These are phyloP conservation scores for Agapornis canus DNA, from an alignment of 2,797 vertebrate genomes.

Conservation along the genomic window DNA sequence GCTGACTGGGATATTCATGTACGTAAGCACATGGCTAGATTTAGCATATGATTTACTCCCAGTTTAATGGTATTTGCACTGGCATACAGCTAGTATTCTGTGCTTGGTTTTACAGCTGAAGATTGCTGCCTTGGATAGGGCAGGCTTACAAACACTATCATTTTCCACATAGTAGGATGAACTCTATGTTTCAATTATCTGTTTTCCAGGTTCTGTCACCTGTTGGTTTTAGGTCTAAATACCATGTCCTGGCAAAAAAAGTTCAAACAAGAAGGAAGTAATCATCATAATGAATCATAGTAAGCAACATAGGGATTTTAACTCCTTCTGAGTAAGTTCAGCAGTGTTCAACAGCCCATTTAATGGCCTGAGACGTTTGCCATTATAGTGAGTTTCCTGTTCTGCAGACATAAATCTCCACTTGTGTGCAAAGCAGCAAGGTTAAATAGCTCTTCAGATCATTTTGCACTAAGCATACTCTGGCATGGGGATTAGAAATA, in stretches of 20 bases:
- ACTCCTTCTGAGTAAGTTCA: constrained; percentile 19
- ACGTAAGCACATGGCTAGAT: background rate
- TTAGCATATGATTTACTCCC: background rate
- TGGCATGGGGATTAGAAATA: background rate
- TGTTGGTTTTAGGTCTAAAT: background rate
- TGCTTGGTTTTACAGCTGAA: background rate
- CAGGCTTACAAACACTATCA: background rate
- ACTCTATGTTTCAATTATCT: background rate
- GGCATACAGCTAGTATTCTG: background rate
- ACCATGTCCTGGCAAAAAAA: background rate
- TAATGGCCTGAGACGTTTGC: constrained; percentile 29
- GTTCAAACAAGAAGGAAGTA: background rate
- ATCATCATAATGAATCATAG: background rate
- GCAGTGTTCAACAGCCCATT: constrained; percentile 52
- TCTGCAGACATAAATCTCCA: background rate
- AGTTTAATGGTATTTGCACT: background rate
- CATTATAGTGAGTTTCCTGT: constrained; percentile 16
- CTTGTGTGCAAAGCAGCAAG: background rate
- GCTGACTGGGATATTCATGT: background rate
- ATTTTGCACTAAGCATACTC: background rate
- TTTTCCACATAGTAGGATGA: background rate
- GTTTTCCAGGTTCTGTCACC: background rate
- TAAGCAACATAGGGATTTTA: constrained; percentile 14
- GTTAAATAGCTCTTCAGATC: constrained; percentile 7
- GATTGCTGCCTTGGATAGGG: background rate